Base-by-base conservation (phyloP, 2,888 invertebrate genomes). In the Ochlodes sylvanus region DNA sequence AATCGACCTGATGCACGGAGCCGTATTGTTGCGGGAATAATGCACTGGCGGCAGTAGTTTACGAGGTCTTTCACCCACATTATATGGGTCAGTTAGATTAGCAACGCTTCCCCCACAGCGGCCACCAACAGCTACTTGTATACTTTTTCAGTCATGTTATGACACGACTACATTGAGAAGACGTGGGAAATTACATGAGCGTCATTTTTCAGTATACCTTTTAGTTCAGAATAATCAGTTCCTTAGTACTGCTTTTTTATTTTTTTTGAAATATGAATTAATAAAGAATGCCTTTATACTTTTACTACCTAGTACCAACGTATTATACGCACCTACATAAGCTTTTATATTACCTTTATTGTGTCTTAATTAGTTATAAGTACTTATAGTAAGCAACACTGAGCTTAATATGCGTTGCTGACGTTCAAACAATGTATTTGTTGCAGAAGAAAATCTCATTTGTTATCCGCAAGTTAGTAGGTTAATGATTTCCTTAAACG, bases 1-100 rank as follows among this genome's bases (percentile, higher is more conserved):
- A 84, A 83, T 90, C 73, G 75, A 82, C 80, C 73, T 69, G 69
- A 73, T 76, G 74, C 73, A 75, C 71, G 73, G 73, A 72, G 74
- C 77, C 80, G 85, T 84, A 88, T 87, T 87, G 88, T 90, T 88
- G 87, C 85, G 84, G 89, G 88, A 90, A 91, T 90, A 90, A 88
- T 90, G 89, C 88, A 87, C 86, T 83, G 81, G 79, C 81, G 83
- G 86, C 79, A 87, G 85, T 88, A 87, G 89, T 92, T 92, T 91
- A 93, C 84, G 92, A 92, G 92, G 92, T 93, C 92, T 92, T 92
- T 93, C 92, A 92, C 92, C 92, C 84, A 82, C 82, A 82, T 80
- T 85, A 92, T 91, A 93, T 93, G 83, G 92, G 92, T 92, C 92
- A 93, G 87, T 87, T 85, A 92, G 92, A 92, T 92, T 93, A 92